Evolutionary conservation across 1,140 invertebrate species (phyloP), one percentile per base, ranked within the genome.

Genomic region (Aphaenogaster ashmeadi): DNA sequence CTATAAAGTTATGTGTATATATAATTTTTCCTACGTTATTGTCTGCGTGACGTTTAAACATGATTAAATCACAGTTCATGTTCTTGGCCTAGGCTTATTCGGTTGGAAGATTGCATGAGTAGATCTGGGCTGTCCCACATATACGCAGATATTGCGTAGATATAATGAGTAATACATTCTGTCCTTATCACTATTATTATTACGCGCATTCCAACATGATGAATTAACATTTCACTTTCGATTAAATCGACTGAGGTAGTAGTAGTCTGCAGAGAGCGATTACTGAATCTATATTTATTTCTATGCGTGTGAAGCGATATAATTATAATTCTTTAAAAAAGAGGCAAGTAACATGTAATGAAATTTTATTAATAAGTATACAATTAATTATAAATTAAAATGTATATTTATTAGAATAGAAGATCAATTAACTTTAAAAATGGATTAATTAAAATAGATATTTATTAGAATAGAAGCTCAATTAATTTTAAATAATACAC

Each of bases 61-160:
- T 15, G 66, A 81, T 81, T 81, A 81, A 81, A 62, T 71, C 52
- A 27, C 64, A 71, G 9, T 27, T 81, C 58, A 56, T 56, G 71
- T 81, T 56, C 38, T 71, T 44, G 2, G n/a, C 6, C 15, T 21
- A 21, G 15, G 15, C 36, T 80, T 69, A 54, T 54, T 47, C 50
- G 15, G 47, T n/a, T 52, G 47, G 13, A 13, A 67, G 47, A 69
- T 54, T 81, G 58, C 33, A 27, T 33, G 41, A 8, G 9, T 47
- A 52, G 64, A 80, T 69, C 50, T 41, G 33, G 33, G 36, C 13
- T n/a, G 3, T n/a, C n/a, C 56, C 4, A 41, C 9, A 33, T 36
- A 7, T n/a, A 18, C 15, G 4, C 38, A 33, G 11, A 75, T 27
- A 60, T 47, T 33, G 2, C 41, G 27, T 47, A 47, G 41, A 62